A percentile compares a stretch with the other conserved stretches of the same genome.
Conservation (phyloP, 1,140 invertebrate species). For the Dendroctonus valens region DNA sequence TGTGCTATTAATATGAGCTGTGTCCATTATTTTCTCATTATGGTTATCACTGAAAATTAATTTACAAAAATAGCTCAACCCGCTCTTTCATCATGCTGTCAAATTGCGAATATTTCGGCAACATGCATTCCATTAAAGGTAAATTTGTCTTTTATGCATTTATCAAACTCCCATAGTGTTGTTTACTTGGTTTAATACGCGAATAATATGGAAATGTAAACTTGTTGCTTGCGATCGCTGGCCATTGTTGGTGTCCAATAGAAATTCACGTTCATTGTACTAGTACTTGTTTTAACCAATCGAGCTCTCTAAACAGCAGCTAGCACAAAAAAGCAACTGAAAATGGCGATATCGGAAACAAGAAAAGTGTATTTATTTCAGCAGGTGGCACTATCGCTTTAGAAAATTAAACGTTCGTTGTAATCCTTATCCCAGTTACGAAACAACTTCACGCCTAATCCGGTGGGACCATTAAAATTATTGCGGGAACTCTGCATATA, state of each 20-base stretch:
- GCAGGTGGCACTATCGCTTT: constrained; percentile 10
- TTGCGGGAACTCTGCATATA: constrained; percentile 25
- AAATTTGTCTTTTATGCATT: no score
- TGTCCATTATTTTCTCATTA: no score
- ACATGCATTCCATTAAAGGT: no score
- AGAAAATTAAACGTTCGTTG: constrained; percentile 19
- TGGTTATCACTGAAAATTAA: no score
- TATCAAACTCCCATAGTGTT: no score
- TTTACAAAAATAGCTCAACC: no score
- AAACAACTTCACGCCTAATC: constrained; percentile 19
- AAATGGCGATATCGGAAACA: background rate
- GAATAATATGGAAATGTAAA: no score
- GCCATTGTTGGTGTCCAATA: background rate
- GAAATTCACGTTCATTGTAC: background rate
- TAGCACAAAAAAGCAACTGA: background rate
- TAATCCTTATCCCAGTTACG: constrained; percentile 18
- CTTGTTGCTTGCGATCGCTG: background rate
- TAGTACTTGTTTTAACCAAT: no score
- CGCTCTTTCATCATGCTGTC: no score
- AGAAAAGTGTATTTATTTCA: background rate
- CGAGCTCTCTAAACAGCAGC: background rate
- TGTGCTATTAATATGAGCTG: no score
- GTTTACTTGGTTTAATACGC: no score
- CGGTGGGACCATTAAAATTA: constrained; percentile 25
- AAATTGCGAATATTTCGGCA: no score